Conservation (phyloP, 2,113 vertebrate genomes). For the Anoplopoma fimbria region DNA sequence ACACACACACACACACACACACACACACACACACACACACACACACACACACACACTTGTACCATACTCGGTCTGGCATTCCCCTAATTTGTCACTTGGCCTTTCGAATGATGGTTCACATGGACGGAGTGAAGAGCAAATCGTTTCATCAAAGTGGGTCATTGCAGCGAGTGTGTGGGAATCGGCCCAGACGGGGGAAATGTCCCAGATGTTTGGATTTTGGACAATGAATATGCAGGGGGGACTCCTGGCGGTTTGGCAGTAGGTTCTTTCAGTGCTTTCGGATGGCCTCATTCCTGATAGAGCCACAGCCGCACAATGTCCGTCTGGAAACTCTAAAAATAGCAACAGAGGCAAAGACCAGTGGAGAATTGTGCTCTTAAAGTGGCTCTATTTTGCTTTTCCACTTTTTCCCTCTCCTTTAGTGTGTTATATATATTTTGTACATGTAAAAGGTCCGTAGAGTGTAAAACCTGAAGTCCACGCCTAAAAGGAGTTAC, state of each 20-base stretch:
- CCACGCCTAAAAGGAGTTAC: too few relatives aligned
- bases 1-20: too few relatives aligned
- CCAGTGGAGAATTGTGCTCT: slow-evolving; percentile 50
- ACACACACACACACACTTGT: not conserved
- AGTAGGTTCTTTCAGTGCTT: slow-evolving; percentile 58
- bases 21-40: too few relatives aligned
- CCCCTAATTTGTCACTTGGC: slow-evolving; percentile 68
- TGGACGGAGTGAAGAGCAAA: slow-evolving; percentile 53
- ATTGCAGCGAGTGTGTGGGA: slow-evolving; percentile 58
- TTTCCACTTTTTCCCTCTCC: too few relatives aligned
- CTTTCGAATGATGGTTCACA: slow-evolving; percentile 60
- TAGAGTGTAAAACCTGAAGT: too few relatives aligned
- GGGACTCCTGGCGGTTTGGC: slow-evolving; percentile 55
- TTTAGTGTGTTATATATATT: too few relatives aligned
- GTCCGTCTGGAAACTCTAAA: slow-evolving; percentile 67
- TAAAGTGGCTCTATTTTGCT: too few relatives aligned
- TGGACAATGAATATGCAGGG: slow-evolving; percentile 66
- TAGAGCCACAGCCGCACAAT: slow-evolving; percentile 59
- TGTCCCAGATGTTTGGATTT: slow-evolving; percentile 70
- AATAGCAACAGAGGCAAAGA: slow-evolving; percentile 66
- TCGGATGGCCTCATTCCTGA: slow-evolving; percentile 74
- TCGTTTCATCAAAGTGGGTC: slow-evolving; percentile 63
- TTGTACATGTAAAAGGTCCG: too few relatives aligned
- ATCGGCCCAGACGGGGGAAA: slow-evolving; percentile 65
- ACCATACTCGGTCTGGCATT: slow-evolving; percentile 36